phyloP scores from a whole-genome alignment of 2,113 vertebrate genomes.

The Cercopithecus mona region DNA sequence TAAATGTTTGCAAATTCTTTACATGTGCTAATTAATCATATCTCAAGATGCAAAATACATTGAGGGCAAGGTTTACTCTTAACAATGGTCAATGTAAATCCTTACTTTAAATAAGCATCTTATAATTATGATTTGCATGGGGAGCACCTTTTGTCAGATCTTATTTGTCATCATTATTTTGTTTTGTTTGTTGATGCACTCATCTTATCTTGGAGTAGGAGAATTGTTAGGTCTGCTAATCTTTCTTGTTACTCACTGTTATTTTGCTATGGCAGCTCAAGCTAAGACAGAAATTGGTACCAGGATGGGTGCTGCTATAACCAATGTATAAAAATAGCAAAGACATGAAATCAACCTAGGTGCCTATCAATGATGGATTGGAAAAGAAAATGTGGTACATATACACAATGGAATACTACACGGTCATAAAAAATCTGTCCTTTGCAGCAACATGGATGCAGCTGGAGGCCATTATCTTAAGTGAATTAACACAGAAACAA shows the following conservation, averaged over 20 bases:
- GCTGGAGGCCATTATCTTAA: too few species aligned
- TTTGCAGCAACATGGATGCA: too few species aligned
- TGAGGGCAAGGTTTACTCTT: neutral
- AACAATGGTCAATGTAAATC: neutral
- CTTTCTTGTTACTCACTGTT: neutral
- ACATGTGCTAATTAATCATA: neutral
- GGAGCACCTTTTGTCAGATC: neutral
- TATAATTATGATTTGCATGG: neutral
- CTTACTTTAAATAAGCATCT: neutral
- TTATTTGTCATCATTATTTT: neutral
- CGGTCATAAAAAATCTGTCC: too few species aligned
- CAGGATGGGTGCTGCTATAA: neutral
- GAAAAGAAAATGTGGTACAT: too few species aligned
- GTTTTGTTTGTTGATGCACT: neutral
- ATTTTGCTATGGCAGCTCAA: neutral
- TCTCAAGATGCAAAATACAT: neutral
- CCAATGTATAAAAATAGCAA: neutral
- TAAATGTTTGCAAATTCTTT: neutral
- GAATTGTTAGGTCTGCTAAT: neutral
- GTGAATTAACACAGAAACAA: too few species aligned
- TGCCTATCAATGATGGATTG: too few species aligned
- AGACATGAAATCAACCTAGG: too few species aligned
- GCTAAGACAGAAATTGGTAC: neutral
- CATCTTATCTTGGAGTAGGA: neutral
- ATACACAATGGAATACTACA: too few species aligned